Percentiles rank a stretch among this genome's conserved stretches.
These are phyloP conservation scores for Melozone crissalis DNA, from an alignment of 2,113 vertebrate species.

Conservation along the genomic window DNA sequence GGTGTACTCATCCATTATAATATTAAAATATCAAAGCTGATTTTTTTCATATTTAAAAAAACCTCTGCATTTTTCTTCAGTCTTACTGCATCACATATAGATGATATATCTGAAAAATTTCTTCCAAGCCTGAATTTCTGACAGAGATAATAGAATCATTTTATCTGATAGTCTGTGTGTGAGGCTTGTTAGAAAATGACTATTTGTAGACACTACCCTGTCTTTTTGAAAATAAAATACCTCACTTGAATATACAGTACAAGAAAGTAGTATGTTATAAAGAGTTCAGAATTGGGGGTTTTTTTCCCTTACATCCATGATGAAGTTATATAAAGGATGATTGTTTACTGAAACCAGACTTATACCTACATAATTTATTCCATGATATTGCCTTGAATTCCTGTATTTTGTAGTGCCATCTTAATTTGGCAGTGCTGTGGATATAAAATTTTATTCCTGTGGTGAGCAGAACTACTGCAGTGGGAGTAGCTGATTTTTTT, in stretches of 20 bases:
- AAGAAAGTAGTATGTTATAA: background rate
- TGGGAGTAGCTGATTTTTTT: background rate
- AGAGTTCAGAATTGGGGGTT: background rate
- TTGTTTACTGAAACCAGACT: background rate
- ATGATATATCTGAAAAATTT: background rate
- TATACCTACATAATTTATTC: background rate
- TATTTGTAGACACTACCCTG: background rate
- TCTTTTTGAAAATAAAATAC: background rate
- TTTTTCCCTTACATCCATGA: background rate
- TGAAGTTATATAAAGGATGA: background rate
- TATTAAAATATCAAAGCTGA: background rate
- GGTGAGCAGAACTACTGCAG: background rate
- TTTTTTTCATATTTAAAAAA: background rate
- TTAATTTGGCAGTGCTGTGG: background rate
- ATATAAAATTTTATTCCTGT: background rate
- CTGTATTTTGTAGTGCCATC: background rate
- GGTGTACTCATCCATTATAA: background rate
- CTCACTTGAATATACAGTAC: background rate
- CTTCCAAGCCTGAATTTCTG: background rate
- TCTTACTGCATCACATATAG: background rate
- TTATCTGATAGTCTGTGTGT: background rate
- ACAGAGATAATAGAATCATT: background rate
- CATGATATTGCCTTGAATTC: background rate
- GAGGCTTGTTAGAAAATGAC: background rate
- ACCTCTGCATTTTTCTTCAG: background rate